phyloP scores from a whole-genome alignment of 2,888 invertebrate species.

The Volucella zonaria region DNA sequence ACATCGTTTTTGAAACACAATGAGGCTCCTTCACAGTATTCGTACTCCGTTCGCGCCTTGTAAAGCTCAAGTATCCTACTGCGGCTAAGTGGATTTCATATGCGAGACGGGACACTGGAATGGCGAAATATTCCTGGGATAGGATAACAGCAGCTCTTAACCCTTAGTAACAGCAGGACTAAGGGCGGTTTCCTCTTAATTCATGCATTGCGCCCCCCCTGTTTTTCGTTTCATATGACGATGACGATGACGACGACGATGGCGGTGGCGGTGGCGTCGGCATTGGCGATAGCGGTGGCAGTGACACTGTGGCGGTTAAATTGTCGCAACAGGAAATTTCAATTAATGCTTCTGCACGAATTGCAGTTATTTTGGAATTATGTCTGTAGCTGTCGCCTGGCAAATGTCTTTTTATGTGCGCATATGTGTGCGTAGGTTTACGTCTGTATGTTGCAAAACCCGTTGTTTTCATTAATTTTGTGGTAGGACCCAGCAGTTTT shows the following conservation, averaged over 20 bases:
- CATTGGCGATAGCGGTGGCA: neutral
- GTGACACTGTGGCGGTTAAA: constrained; percentile 47
- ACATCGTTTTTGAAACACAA: constrained; percentile 47
- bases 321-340: constrained; percentile 59
- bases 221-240: no score
- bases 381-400: constrained; percentile 32
- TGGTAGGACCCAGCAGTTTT: neutral
- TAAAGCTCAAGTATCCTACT: constrained; percentile 38
- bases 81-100: constrained; percentile 50
- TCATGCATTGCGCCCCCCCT: neutral
- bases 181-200: constrained; percentile 12
- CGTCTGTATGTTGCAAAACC: neutral
- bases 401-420: neutral
- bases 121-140: neutral
- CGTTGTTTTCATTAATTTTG: constrained; percentile 38
- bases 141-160: no score
- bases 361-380: constrained; percentile 52
- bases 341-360: constrained; percentile 62
- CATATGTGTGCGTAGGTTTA: neutral
- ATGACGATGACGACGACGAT: neutral
- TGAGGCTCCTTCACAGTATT: constrained; percentile 21
- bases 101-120: constrained; percentile 3
- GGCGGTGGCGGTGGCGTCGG: neutral
- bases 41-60: constrained; percentile 26
- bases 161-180: neutral